A percentile compares a stretch with the other conserved stretches of the same genome.
These are phyloP conservation scores for Euphonia xanthogaster DNA, from an alignment of 2,797 vertebrate species.

Conservation along the genomic window DNA sequence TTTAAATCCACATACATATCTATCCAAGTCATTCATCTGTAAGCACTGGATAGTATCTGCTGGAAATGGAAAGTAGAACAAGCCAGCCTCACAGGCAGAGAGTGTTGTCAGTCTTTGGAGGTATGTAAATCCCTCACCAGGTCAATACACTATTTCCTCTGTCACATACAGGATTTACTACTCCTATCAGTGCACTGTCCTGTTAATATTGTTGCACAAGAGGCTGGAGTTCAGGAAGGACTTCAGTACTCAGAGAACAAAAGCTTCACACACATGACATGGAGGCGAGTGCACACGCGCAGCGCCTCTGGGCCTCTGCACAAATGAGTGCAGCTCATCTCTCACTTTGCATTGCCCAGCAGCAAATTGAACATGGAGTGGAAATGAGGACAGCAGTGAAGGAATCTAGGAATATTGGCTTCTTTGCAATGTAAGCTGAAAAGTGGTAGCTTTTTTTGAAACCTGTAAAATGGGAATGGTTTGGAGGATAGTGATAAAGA, in stretches of 20 bases:
- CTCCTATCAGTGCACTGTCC: not conserved
- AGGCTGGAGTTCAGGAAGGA: not conserved
- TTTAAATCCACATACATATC: not conserved
- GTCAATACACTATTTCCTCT: slow-evolving; percentile 29
- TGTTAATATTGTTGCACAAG: not conserved
- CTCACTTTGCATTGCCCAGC: not conserved
- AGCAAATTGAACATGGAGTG: slow-evolving; percentile 20
- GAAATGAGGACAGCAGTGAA: slow-evolving; percentile 37
- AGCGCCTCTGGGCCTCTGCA: not conserved
- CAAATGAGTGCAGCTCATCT: not conserved
- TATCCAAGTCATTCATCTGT: not conserved
- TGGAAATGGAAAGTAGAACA: slow-evolving; percentile 10
- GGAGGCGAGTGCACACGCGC: accelerated
- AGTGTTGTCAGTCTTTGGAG: not conserved
- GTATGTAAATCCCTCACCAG: not conserved
- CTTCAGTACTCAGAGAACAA: not conserved
- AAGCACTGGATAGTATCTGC: not conserved
- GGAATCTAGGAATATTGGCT: not conserved
- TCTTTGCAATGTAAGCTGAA: not conserved
- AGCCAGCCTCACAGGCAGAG: not conserved
- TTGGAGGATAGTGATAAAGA: not conserved
- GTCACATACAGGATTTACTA: not conserved
- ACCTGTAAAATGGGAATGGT: not conserved
- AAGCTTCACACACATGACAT: not conserved
- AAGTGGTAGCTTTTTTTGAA: not conserved